Conservation (phyloP, 2,113 vertebrate species). For the Bufo bufo region DNA sequence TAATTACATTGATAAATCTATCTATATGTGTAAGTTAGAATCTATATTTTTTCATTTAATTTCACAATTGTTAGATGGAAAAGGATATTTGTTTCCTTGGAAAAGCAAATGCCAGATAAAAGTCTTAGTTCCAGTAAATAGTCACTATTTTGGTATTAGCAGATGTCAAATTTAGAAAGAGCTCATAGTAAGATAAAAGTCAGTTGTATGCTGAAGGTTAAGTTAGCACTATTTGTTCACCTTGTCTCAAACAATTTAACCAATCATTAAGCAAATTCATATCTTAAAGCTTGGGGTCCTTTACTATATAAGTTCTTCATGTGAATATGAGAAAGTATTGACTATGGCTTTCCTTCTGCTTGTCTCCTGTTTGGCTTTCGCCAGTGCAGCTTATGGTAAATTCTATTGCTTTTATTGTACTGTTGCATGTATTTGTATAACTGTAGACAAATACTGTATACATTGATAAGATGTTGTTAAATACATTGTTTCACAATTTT, state of each 20-base stretch:
- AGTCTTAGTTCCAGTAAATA: neutral
- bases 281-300: neutral
- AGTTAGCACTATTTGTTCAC: neutral
- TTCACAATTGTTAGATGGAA: too few relatives aligned
- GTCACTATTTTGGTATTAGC: neutral
- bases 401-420: neutral
- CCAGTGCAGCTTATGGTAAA: conserved; percentile 58
- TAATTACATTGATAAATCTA: too few relatives aligned
- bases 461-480: too few relatives aligned
- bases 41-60: too few relatives aligned
- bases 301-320: neutral
- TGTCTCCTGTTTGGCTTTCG: conserved; percentile 63
- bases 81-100: neutral
- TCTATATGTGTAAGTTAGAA: too few relatives aligned
- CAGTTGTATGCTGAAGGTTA: neutral
- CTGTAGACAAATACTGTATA: too few relatives aligned
- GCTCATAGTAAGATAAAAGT: neutral
- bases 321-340: neutral
- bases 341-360: conserved; percentile 63
- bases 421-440: neutral
- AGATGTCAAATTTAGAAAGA: neutral
- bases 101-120: neutral
- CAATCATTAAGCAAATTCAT: neutral
- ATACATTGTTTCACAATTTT: too few relatives aligned
- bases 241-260: neutral